A percentile compares a stretch with the other conserved stretches of the same genome.
These are phyloP conservation scores for Matsumyia berberina DNA, from an alignment of 2,888 invertebrate species.

Conservation along the genomic window DNA sequence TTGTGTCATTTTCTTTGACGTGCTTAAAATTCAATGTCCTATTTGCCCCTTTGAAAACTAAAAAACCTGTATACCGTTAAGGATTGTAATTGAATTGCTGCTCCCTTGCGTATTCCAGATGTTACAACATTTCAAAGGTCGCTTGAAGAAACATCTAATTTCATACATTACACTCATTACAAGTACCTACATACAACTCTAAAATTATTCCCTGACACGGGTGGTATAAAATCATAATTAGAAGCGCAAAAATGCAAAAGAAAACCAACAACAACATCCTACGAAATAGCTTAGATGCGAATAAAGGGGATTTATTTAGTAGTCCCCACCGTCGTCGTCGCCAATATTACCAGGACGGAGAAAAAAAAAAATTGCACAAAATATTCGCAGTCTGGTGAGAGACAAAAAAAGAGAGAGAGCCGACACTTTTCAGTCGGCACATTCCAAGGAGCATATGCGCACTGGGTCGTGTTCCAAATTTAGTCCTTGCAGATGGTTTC, in stretches of 20 bases:
- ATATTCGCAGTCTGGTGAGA: conserved; percentile 22
- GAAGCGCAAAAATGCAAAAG: not conserved
- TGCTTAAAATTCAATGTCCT: too few species aligned
- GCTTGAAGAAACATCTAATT: conserved; percentile 35
- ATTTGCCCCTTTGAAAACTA: too few species aligned
- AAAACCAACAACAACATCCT: conserved; percentile 26
- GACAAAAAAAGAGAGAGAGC: too few species aligned
- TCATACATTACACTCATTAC: conserved; percentile 16
- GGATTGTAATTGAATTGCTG: not conserved
- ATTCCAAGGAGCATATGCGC: conserved; percentile 63
- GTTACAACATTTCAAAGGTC: conserved; percentile 29
- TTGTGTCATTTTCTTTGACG: too few species aligned
- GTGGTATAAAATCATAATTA: conserved; percentile 13
- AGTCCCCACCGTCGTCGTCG: conserved; percentile 18
- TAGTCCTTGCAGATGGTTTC: conserved; percentile 74
- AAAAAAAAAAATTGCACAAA: conserved; percentile 28
- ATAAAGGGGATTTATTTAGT: conserved; percentile 39
- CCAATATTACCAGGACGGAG: conserved; percentile 52
- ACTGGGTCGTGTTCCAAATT: conserved; percentile 50
- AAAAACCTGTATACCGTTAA: not conserved
- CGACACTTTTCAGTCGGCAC: conserved; percentile 18
- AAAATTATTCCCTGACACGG: conserved; percentile 48
- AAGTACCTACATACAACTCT: conserved; percentile 10
- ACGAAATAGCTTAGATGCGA: conserved; percentile 54
- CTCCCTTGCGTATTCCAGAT: not conserved